Percentiles rank a stretch among this genome's conserved stretches.
These are phyloP conservation scores for Callorhinus ursinus DNA, from an alignment of 2,113 vertebrate genomes.

Conservation along the genomic window DNA sequence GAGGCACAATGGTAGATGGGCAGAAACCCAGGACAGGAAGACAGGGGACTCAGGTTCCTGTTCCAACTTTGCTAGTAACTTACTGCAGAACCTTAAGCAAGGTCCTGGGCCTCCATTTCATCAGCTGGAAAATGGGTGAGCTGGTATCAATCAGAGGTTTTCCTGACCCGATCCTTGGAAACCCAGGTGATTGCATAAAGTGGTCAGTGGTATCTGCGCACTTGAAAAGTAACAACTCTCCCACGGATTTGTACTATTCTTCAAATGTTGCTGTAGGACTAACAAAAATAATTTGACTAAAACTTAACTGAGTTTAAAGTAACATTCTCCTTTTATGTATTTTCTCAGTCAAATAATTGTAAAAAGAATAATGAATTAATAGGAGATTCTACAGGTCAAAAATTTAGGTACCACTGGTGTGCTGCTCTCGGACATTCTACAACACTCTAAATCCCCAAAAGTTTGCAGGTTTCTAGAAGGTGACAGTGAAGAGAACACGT, in stretches of 20 bases:
- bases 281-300: background rate
- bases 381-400: background rate
- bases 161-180: background rate
- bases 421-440: background rate
- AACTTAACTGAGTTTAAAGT: background rate
- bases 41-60: background rate
- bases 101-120: background rate
- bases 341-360: conserved; percentile 2
- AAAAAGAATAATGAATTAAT: background rate
- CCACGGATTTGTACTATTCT: background rate
- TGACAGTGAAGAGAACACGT: background rate
- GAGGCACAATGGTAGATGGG: background rate
- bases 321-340: background rate
- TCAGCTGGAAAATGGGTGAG: background rate
- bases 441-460: background rate
- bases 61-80: background rate
- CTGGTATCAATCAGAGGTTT: background rate
- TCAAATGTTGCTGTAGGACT: background rate
- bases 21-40: background rate
- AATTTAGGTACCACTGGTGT: background rate
- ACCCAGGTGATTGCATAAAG: background rate
- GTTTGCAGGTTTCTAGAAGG: background rate
- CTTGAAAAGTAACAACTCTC: background rate
- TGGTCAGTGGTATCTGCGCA: background rate
- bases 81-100: background rate